Percentiles rank a stretch among this genome's conserved stretches.
phyloP scores from a whole-genome alignment of 2,797 vertebrate species.

The Aselliscus stoliczkanus region DNA sequence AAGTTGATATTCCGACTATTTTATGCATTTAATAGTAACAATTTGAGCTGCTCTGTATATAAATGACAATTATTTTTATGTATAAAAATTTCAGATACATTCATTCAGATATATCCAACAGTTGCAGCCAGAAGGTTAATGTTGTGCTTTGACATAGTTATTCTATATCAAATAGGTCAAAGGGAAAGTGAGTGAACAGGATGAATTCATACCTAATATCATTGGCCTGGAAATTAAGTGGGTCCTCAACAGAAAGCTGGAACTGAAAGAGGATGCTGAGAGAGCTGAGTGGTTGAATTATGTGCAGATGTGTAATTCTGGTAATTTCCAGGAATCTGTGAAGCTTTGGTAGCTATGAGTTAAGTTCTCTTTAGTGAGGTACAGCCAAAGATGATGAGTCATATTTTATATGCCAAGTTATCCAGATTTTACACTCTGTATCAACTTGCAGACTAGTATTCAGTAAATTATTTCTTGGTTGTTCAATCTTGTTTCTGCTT shows the following conservation, averaged over 20 bases:
- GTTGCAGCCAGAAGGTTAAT: neutral
- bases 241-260: neutral
- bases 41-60: too few species aligned
- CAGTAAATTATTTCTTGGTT: neutral
- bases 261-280: neutral
- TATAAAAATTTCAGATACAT: too few species aligned
- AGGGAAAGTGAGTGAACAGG: neutral
- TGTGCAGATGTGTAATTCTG: neutral
- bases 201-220: neutral
- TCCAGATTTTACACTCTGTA: neutral
- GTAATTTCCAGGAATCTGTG: neutral
- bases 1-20: too few species aligned
- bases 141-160: neutral
- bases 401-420: neutral
- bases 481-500: neutral
- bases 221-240: neutral
- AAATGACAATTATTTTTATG: too few species aligned
- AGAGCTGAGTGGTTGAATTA: neutral
- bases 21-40: too few species aligned
- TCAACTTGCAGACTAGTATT: neutral
- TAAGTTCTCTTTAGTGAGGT: neutral
- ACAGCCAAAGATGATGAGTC: neutral
- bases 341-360: neutral
- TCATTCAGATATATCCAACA: too few species aligned
- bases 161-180: neutral